phyloP scores from a whole-genome alignment of 23 tunicate genomes.

The Diplosoma virens region DNA sequence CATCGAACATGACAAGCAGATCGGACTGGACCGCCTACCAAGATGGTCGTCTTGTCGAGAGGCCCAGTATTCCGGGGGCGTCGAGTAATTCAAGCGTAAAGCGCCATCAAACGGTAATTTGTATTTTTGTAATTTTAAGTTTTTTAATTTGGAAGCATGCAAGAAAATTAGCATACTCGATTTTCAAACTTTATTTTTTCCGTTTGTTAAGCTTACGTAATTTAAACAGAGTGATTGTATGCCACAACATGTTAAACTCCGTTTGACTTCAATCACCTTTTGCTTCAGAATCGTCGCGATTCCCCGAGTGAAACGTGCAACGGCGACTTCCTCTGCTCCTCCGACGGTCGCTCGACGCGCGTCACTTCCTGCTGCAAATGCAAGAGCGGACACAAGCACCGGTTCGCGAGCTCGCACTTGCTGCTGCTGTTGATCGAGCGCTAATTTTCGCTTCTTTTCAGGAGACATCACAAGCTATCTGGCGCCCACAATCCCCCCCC shows the following conservation, averaged over 20 bases:
- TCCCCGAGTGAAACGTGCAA: background rate
- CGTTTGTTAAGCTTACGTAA: too few species aligned
- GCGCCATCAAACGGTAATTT: slow-evolving; percentile 4
- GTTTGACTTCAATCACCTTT: too few species aligned
- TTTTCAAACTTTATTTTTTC: too few species aligned
- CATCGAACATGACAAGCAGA: background rate
- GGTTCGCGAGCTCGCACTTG: background rate
- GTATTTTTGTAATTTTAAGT: too few species aligned
- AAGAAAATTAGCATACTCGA: too few species aligned
- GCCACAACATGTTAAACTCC: too few species aligned
- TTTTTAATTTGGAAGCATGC: too few species aligned
- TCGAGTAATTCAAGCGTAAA: slow-evolving; percentile 50
- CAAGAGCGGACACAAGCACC: slow-evolving; percentile 14
- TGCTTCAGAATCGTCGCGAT: background rate
- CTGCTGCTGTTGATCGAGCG: background rate
- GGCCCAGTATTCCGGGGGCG: slow-evolving; percentile 60
- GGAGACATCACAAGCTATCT: background rate
- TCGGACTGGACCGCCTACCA: slow-evolving; percentile 21
- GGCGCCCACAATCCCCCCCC: slow-evolving; percentile 29
- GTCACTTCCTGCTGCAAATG: background rate
- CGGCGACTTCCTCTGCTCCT: background rate
- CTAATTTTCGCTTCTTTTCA: background rate
- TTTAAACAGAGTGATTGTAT: too few species aligned
- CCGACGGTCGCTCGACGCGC: background rate
- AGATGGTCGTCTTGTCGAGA: slow-evolving; percentile 23